Percentiles rank a stretch among this genome's conserved stretches.
These are phyloP conservation scores for Halcyon chelicuti DNA, from an alignment of 2,797 vertebrate species.

Conservation along the genomic window DNA sequence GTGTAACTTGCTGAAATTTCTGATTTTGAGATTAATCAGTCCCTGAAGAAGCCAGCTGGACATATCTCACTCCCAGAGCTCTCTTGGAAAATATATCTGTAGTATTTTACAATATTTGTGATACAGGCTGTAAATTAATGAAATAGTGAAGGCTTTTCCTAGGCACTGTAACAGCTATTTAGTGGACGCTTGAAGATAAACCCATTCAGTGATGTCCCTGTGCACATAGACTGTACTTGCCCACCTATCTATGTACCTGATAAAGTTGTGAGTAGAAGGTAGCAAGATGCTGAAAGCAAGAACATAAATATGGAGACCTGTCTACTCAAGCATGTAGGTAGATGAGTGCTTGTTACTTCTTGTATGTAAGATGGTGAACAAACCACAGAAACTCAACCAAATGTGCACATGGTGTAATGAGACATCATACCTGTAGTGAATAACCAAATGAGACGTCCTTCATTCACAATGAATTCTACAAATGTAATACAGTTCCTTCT, in stretches of 20 bases:
- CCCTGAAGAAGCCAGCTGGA: not conserved
- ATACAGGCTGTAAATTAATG: not conserved
- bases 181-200: not conserved
- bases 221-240: not conserved
- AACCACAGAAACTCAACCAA: not conserved
- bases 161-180: not conserved
- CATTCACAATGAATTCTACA: not conserved
- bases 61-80: not conserved
- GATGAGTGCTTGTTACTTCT: not conserved
- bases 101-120: conserved; percentile 40
- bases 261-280: not conserved
- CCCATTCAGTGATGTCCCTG: fast-evolving
- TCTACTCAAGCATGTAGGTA: not conserved
- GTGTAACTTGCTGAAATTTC: not conserved
- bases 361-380: not conserved
- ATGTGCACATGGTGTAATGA: not conserved
- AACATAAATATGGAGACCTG: not conserved
- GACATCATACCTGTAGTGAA: not conserved
- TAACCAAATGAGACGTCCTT: not conserved
- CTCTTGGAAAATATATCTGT: not conserved
- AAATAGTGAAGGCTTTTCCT: not conserved
- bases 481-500: not conserved
- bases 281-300: not conserved
- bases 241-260: not conserved
- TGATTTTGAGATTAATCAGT: conserved; percentile 8